Conservation (phyloP, 2,113 vertebrate species). For the Eira barbara region DNA sequence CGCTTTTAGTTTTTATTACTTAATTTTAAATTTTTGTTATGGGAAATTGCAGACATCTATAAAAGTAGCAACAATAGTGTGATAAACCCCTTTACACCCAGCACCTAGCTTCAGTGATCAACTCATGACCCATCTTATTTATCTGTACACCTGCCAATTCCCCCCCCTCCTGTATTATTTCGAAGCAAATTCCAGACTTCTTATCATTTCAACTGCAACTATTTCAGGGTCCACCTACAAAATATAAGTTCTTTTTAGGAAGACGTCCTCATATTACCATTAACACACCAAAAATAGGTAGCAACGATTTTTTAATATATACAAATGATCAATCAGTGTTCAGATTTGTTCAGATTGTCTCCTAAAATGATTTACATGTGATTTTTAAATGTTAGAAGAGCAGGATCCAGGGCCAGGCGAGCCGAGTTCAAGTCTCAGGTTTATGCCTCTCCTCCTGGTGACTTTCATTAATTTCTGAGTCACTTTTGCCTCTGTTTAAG, state of each 20-base stretch:
- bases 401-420: neutral
- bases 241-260: neutral
- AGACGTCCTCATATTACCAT: neutral
- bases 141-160: neutral
- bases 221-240: neutral
- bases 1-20: neutral
- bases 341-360: neutral
- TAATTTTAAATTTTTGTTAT: neutral
- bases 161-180: too few species aligned
- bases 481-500: neutral
- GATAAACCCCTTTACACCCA: too few species aligned
- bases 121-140: neutral
- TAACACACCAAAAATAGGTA: neutral
- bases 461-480: neutral
- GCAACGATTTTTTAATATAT: neutral
- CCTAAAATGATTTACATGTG: neutral
- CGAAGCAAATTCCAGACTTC: neutral
- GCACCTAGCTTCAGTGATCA: neutral
- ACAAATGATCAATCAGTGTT: neutral
- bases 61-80: neutral
- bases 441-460: neutral
- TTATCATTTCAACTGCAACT: neutral
- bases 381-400: conserved; percentile 11
- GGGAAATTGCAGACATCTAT: neutral
- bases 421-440: neutral